Conservation (phyloP, 2,888 invertebrate species). For the Eueremaeus valkanovi region DNA sequence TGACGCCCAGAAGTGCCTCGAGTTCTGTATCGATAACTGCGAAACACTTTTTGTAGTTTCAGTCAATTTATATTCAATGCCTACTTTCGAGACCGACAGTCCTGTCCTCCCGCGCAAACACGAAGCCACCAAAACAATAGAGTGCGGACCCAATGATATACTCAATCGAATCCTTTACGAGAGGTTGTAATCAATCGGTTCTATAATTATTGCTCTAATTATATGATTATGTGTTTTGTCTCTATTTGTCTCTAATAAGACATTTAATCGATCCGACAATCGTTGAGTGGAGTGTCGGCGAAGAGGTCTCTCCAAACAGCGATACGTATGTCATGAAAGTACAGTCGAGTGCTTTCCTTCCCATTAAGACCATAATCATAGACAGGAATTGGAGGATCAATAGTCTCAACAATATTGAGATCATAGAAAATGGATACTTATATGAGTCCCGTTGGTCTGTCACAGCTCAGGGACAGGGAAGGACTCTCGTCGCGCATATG, state of each 20-base stretch:
- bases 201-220: background rate
- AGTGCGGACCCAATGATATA: constrained; percentile 41
- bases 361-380: constrained; percentile 27
- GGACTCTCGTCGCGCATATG: constrained; percentile 32
- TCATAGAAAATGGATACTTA: constrained; percentile 39
- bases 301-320: constrained; percentile 20
- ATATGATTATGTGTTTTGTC: too few species aligned
- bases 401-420: constrained; percentile 23
- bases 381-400: constrained; percentile 36
- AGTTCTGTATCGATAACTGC: constrained; percentile 42
- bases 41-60: constrained; percentile 35
- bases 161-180: constrained; percentile 41
- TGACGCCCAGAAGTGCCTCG: constrained; percentile 42
- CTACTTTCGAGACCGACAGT: background rate
- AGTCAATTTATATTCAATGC: background rate
- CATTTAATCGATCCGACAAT: constrained; percentile 42
- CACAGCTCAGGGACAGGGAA: constrained; percentile 34
- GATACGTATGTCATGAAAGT: constrained; percentile 36
- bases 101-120: constrained; percentile 27
- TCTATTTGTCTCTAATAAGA: constrained; percentile 12
- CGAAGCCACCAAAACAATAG: constrained; percentile 36
- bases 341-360: constrained; percentile 41
- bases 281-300: constrained; percentile 38
- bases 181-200: constrained; percentile 25
- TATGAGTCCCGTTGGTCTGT: constrained; percentile 39